Evolutionary conservation across 2,113 vertebrate genomes (phyloP), one percentile per base, ranked within the genome.

Genomic region (Pluvianellus socialis): DNA sequence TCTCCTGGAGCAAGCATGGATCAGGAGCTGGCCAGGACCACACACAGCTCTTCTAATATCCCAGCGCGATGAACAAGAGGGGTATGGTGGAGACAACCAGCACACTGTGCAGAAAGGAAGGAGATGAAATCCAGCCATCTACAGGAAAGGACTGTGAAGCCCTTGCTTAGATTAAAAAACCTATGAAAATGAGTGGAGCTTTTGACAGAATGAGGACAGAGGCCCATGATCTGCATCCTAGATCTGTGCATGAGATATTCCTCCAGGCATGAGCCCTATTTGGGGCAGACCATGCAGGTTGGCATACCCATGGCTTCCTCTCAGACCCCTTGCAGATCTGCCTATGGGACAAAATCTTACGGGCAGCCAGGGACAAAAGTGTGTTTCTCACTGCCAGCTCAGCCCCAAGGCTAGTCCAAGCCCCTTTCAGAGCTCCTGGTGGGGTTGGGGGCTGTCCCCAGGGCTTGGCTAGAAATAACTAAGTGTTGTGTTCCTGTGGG

Each of bases 21-120:
- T 80, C 63, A 40, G 44, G 17, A 92, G 63, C 59, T 83, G 55
- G 82, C 90, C 92, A 94, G 94, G 96, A 96, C 95, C 95, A 96
- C 95, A 96, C 90, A 95, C 96, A 94, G 82, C 8, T 80, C 75
- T 80, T 86, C 79, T 83, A 83, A 86, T 66, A 90, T 65, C 59
- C 90, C 65, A 88, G 44, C 12, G 55, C 86, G 52, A 86, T 6
- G 90, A 92, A 67, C 42, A 83, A 92, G 90, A 62, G 13, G 27
- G 30, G 38, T 20, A 88, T 92, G 79, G 72, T 93, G 50, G 67
- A 93, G 88, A 74, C 90, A 96, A 88, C 33, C 14, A 88, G 68
- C 23, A 61, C 23, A 49, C 30, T 90, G 71, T 86, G 44, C 45
- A 86, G 85, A 92, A 93, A 76, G 40, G 35, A 88, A 70, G 28